A percentile compares a stretch with the other conserved stretches of the same genome.
phyloP scores from a whole-genome alignment of 2,113 vertebrate species.

The Limnothrissa miodon region DNA sequence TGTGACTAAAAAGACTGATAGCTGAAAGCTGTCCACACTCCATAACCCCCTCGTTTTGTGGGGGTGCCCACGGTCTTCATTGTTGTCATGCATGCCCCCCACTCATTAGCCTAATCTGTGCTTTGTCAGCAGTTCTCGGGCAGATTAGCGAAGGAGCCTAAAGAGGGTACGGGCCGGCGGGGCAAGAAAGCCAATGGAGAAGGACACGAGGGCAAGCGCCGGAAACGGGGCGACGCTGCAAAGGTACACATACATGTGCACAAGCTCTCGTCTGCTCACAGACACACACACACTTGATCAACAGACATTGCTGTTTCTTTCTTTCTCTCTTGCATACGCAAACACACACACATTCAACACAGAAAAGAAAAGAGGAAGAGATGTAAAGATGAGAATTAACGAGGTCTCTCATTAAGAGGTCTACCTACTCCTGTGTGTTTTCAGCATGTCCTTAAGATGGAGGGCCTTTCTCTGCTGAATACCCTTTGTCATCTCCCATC shows the following conservation, averaged over 20 bases:
- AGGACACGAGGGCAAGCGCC: conserved; percentile 90
- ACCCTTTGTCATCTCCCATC: neutral
- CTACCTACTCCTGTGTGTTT: neutral
- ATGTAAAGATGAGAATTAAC: neutral
- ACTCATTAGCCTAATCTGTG: neutral
- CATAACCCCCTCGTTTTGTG: neutral
- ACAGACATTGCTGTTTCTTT: neutral
- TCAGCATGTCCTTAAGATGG: neutral
- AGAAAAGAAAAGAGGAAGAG: neutral
- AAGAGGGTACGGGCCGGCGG: conserved; percentile 85
- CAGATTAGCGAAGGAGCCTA: conserved; percentile 77
- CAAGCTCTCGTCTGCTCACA: neutral
- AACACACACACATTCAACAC: neutral
- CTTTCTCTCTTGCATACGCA: neutral
- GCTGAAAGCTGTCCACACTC: neutral
- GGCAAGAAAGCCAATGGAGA: conserved; percentile 88
- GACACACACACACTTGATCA: neutral
- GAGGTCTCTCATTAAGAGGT: neutral
- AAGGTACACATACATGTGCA: conserved; percentile 58
- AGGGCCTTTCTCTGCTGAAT: neutral
- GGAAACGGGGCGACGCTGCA: conserved; percentile 80
- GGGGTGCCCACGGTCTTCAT: neutral
- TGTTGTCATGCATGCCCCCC: neutral
- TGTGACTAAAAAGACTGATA: neutral
- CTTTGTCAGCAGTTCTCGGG: conserved; percentile 62